Conservation (phyloP, 2,113 vertebrate genomes). For the Calidris pygmaea region DNA sequence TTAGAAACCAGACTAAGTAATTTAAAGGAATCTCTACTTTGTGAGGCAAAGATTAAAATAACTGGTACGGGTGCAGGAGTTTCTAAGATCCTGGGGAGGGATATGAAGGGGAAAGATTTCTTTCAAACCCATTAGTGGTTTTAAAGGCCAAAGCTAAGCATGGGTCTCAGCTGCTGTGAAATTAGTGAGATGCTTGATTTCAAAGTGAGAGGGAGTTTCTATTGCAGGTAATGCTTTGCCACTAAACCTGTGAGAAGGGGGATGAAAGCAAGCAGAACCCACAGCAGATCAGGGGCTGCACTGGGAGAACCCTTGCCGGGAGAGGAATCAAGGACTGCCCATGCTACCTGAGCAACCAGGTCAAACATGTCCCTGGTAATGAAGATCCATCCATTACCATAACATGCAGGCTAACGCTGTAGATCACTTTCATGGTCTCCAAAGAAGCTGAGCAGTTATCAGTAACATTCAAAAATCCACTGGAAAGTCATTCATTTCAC, state of each 20-base stretch:
- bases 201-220: conserved; percentile 53
- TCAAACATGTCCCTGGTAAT: conserved; percentile 77
- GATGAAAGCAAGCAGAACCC: conserved; percentile 74
- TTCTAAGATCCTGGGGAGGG: conserved; percentile 20
- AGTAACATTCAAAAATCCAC: conserved; percentile 84
- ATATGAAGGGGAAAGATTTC: conserved; percentile 15
- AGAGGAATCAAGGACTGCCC: conserved; percentile 75
- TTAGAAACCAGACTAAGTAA: conserved; percentile 35
- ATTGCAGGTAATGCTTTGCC: conserved; percentile 59
- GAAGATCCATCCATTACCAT: conserved; percentile 79
- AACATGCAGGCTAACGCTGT: conserved; percentile 57
- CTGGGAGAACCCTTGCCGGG: conserved; percentile 73
- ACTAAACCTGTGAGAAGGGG: conserved; percentile 67
- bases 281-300: conserved; percentile 71
- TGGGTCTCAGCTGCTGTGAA: conserved; percentile 37
- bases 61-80: neutral
- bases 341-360: conserved; percentile 87
- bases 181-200: conserved; percentile 56
- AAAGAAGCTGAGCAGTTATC: conserved; percentile 82
- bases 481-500: conserved; percentile 87
- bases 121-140: conserved; percentile 37
- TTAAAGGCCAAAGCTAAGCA: conserved; percentile 59
- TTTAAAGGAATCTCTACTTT: conserved; percentile 33
- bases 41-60: conserved; percentile 43
- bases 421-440: conserved; percentile 84